Evolutionary conservation across 2,113 vertebrate genomes (phyloP).

Genomic region (Hippolais icterina): DNA sequence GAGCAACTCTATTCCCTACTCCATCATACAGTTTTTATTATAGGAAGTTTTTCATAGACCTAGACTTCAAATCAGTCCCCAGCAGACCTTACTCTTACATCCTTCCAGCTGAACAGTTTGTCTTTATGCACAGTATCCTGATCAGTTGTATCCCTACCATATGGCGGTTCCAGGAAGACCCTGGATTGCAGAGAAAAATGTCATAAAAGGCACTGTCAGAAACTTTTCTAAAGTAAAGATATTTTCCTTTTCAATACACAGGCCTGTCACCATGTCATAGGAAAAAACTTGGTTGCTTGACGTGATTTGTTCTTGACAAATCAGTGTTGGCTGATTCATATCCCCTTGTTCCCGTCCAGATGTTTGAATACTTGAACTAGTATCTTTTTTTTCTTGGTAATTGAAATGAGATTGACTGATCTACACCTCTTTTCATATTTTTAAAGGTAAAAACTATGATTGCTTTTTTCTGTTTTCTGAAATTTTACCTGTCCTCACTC

Average conservation of each 20-base stretch:
- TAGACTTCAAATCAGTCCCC: not conserved
- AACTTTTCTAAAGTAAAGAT: not conserved
- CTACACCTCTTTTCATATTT: not conserved
- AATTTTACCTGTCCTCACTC: not conserved
- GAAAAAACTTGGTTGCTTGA: not conserved
- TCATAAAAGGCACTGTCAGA: not conserved
- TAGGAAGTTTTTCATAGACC: not conserved
- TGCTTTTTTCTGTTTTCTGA: not conserved
- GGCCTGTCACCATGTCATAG: slow-evolving; percentile 1
- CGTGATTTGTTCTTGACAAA: slow-evolving; percentile 17
- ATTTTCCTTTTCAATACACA: slow-evolving; percentile 20
- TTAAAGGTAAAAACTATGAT: not conserved
- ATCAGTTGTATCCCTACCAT: not conserved
- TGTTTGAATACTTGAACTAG: slow-evolving; percentile 15
- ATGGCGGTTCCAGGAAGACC: not conserved
- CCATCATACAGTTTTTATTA: not conserved
- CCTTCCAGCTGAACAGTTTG: slow-evolving; percentile 5
- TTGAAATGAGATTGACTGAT: not conserved
- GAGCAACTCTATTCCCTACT: not conserved
- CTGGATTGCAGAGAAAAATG: not conserved
- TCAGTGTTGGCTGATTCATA: not conserved
- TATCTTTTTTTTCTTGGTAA: not conserved
- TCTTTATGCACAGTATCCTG: not conserved
- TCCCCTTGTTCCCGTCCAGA: not conserved
- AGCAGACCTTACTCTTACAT: not conserved